These are phyloP conservation scores for Rosalia funebris DNA, from an alignment of 2,888 invertebrate genomes.

Conservation along the genomic window DNA sequence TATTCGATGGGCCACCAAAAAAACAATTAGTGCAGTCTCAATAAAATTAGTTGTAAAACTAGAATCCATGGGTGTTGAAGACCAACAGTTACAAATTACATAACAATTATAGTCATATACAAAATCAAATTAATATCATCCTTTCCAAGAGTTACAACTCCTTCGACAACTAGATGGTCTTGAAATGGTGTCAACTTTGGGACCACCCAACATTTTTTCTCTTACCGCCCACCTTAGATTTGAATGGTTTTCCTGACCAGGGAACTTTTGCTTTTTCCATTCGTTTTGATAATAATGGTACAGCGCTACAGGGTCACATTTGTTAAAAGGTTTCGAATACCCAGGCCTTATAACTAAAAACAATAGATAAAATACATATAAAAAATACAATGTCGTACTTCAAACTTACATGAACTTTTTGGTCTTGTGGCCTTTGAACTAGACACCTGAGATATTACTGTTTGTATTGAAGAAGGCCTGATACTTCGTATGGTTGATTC, in stretches of 20 bases:
- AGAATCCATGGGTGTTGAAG: no score
- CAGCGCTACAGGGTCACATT: constrained; percentile 77
- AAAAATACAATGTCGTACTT: not conserved
- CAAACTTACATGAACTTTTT: constrained; percentile 34
- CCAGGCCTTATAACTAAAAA: constrained; percentile 71
- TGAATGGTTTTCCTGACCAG: constrained; percentile 76
- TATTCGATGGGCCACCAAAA: no score
- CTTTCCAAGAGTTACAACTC: constrained; percentile 15
- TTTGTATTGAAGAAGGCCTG: constrained; percentile 29
- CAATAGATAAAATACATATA: not conserved
- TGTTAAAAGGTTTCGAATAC: constrained; percentile 50
- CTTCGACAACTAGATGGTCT: constrained; percentile 3
- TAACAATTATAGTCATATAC: no score
- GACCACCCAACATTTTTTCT: constrained; percentile 72
- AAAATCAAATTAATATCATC: no score
- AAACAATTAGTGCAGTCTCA: no score
- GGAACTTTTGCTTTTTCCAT: constrained; percentile 80
- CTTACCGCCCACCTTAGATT: constrained; percentile 77
- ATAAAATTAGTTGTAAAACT: no score
- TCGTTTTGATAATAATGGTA: constrained; percentile 80
- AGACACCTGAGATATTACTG: constrained; percentile 11
- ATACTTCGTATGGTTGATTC: constrained; percentile 24
- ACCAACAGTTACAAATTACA: no score
- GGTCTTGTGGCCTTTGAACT: constrained; percentile 26
- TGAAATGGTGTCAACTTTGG: constrained; percentile 38